Percentiles rank a stretch among this genome's conserved stretches.
phyloP scores from a whole-genome alignment of 2,797 vertebrate genomes.

The Xerus rutilus region DNA sequence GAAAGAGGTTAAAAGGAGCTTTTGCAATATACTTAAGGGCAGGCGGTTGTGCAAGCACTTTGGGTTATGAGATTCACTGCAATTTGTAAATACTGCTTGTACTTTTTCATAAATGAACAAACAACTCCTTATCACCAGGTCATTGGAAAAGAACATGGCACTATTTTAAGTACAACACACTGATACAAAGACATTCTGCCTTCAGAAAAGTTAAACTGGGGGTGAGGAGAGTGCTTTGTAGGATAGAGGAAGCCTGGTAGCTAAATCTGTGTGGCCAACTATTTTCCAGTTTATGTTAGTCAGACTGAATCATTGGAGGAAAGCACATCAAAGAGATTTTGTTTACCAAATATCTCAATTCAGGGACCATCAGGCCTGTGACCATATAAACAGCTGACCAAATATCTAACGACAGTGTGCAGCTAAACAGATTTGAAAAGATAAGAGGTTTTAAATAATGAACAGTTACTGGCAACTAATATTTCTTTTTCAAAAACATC shows the following conservation, averaged over 20 bases:
- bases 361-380: not conserved
- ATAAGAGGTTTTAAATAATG: not conserved
- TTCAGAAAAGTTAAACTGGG: not conserved
- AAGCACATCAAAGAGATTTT: conserved; percentile 25
- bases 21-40: not conserved
- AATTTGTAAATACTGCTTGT: not conserved
- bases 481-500: not conserved
- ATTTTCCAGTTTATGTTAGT: not conserved
- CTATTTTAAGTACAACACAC: not conserved
- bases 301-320: not conserved
- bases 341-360: not conserved
- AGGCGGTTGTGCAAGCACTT: not conserved
- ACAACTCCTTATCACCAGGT: not conserved
- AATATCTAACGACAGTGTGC: not conserved
- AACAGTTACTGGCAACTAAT: not conserved
- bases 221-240: not conserved
- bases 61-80: not conserved
- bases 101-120: not conserved
- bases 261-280: not conserved
- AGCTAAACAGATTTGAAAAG: not conserved
- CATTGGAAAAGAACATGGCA: not conserved
- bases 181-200: not conserved
- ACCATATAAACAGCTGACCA: not conserved
- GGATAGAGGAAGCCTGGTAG: not conserved
- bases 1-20: not conserved